Base-by-base conservation (phyloP, 2,888 invertebrate genomes). In the Troilus luridus region DNA sequence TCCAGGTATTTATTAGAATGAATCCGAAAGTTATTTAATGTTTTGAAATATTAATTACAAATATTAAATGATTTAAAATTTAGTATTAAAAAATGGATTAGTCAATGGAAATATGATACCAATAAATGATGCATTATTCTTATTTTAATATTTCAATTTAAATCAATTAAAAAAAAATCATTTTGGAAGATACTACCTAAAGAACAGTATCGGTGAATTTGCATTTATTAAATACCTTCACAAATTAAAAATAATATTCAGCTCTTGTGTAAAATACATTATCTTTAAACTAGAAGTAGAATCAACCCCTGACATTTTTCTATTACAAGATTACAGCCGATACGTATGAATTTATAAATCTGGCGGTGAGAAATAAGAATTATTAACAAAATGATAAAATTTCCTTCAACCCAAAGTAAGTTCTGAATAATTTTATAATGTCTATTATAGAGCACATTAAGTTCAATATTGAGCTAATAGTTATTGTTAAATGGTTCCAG, bases 401-500 rank as follows among this genome's bases (percentile, higher is more conserved):
- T 54, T 81, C 9, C 56, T 12, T 88, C 19, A 12, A n/a, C 21
- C 12, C 62, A 81, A 88, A 91, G 72, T 72, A 88, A 88, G 77
- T 91, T 72, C 77, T 62, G 64, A 88, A 56, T 88, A 67, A 27
- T 88, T 91, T 91, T 91, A 64, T n/a, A 91, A 77, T 60, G 72
- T 89, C 88, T 88, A 88, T 88, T 88, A 88, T 60, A 72, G 58
- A 88, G 60, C 88, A 90, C 62, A 91, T 89, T 88, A 91, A 91
- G 88, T 81, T 91, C 89, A 88, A 91, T 91, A 92, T 92, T 92
- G 92, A 92, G 92, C 92, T 92, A 92, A 91, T 89, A 91, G 91
- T 91, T 92, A 91, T 91, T 91, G 91, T 91, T 91, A 89, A 92
- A 91, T 91, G 91, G 91, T 92, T 91, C 91, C 91, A 92, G 92